Percentiles rank a stretch among this genome's conserved stretches.
phyloP scores from a whole-genome alignment of 2,113 vertebrate genomes.

The Eurystomus gularis region DNA sequence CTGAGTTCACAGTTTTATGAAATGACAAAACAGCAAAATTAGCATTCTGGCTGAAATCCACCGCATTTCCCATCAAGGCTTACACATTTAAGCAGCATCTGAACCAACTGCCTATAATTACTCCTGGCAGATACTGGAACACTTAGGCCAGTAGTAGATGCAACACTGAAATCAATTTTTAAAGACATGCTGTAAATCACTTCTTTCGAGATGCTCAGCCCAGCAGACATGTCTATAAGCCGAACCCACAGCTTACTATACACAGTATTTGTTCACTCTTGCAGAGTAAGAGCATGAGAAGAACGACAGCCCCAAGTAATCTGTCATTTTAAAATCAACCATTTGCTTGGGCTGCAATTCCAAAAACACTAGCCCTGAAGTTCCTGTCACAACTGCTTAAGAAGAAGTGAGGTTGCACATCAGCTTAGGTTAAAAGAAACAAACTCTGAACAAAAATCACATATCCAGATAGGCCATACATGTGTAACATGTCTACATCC shows the following conservation, averaged over 20 bases:
- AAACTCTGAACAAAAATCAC: background rate
- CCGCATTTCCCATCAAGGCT: conserved; percentile 72
- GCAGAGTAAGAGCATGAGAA: conserved; percentile 12
- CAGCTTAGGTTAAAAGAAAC: conserved; percentile 1
- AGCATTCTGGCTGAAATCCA: conserved; percentile 73
- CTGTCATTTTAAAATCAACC: conserved; percentile 44
- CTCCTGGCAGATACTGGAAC: conserved; percentile 60
- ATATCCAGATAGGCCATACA: background rate
- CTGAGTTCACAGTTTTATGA: conserved; percentile 49
- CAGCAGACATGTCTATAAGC: conserved; percentile 11
- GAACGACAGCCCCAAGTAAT: conserved; percentile 27
- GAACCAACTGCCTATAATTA: conserved; percentile 66
- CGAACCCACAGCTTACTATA: background rate
- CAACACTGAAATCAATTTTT: conserved; percentile 64
- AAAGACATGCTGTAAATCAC: conserved; percentile 51
- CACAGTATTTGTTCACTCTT: conserved; percentile 28
- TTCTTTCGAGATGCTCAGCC: conserved; percentile 35
- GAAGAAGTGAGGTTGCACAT: background rate
- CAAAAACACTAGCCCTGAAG: conserved; percentile 33
- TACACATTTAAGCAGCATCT: conserved; percentile 65
- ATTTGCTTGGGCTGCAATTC: conserved; percentile 53
- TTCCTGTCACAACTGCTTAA: conserved; percentile 44
- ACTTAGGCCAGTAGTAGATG: conserved; percentile 52
- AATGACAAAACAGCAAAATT: conserved; percentile 65
- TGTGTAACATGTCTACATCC: background rate